Base-by-base conservation (phyloP, 2,888 invertebrate species). In the Kryphioiulus occultus region DNA sequence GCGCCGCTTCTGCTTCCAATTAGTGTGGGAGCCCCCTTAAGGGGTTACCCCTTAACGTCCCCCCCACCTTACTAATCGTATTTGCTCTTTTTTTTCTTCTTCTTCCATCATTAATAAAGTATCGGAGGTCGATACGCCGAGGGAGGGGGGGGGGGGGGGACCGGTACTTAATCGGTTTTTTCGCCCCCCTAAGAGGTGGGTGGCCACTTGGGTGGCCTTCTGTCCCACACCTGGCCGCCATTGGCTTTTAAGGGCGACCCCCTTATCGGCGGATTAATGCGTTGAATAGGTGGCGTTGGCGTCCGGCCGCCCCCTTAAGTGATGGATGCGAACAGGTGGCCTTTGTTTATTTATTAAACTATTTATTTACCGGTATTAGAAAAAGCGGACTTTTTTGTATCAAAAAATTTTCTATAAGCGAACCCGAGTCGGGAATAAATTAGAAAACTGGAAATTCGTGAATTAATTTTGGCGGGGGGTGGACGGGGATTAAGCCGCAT, bases 111-210 rank as follows among this genome's bases (percentile, higher is more conserved):
- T 86, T 86, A 86, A 86, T 86, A 68, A 86, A 68, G 59, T 86
- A 86, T 86, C 44, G 87, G 39, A 84, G 87, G 87, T 87, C 87
- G 87, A 87, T 87, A 68, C 83, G 87, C 87, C 39, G 32, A 35
- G 78, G 30, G 32, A 32, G 9, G 86, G 22, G n/a, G 82, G 87
- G 87, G 35, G 22, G 78, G 39, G 83, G 83, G 30, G 30, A 0
- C 7, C 22, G 19, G 35, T 85, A 26, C 39, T 39, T 85, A 85
- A 85, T 39, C 42, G 85, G 85, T 42, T 85, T 42, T 85, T 19
- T 2, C 12, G 84, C 15, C 26, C 26, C 82, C 82, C n/a, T n/a
- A 15, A n/a, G 0, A 82, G 35, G 83, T 32, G 83, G 30, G 30
- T 22, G 85, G 39, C 85, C 39, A 26, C 42, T 85, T 85, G 39